Conservation (phyloP, 2,113 vertebrate species). For the Electrona antarctica region DNA sequence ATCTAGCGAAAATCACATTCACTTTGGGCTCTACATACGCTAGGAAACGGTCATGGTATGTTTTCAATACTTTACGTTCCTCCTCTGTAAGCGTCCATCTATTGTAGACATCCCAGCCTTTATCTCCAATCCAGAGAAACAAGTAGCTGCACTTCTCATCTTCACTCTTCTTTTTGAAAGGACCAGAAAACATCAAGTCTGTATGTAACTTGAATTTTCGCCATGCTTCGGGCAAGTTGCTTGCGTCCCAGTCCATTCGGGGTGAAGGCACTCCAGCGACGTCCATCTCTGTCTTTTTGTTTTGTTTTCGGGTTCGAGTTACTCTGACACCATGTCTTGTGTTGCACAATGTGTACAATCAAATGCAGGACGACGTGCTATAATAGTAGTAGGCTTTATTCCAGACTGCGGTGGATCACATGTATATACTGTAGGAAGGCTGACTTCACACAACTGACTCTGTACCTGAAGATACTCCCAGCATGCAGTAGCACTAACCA, state of each 20-base stretch:
- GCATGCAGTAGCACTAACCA: no score
- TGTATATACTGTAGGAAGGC: no score
- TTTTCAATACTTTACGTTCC: constrained; percentile 30
- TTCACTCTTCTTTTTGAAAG: constrained; percentile 3
- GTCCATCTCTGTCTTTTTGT: neutral
- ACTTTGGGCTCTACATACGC: constrained; percentile 27
- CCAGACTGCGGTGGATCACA: no score
- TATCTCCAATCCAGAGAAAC: constrained; percentile 11
- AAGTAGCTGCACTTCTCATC: constrained; percentile 6
- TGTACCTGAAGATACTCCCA: no score
- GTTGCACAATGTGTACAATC: neutral
- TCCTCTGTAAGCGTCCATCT: constrained; percentile 22
- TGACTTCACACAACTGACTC: no score
- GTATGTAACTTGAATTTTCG: neutral
- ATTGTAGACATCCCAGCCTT: constrained; percentile 22
- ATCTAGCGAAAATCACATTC: constrained; percentile 42
- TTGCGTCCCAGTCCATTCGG: neutral
- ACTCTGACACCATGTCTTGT: constrained; percentile 1
- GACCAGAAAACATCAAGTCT: neutral
- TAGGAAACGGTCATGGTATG: constrained; percentile 27
- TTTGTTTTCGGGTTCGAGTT: neutral
- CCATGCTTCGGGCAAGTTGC: constrained; percentile 1
- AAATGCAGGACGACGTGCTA: no score
- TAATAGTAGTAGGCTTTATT: no score
- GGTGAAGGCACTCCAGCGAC: constrained; percentile 2